These are phyloP conservation scores for Eleginops maclovinus DNA, from an alignment of 2,113 vertebrate species.

Conservation along the genomic window DNA sequence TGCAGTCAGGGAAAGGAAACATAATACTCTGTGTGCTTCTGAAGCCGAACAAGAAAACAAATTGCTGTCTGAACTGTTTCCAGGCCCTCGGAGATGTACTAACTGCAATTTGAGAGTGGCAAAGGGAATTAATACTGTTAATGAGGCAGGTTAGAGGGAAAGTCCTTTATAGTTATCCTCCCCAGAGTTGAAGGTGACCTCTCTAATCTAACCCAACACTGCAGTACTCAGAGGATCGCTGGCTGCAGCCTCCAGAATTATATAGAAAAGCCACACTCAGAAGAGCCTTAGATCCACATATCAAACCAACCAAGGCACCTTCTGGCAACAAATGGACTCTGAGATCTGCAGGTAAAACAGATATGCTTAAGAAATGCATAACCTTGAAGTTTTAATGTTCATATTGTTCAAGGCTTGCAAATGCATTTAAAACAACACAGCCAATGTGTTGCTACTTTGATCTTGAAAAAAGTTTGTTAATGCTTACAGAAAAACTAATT, in stretches of 20 bases:
- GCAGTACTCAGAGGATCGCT: conserved; percentile 11
- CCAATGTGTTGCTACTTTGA: conserved; percentile 15
- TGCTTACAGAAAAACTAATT: not conserved
- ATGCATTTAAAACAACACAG: conserved; percentile 30
- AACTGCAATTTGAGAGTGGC: conserved; percentile 20
- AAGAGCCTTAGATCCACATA: conserved; percentile 4
- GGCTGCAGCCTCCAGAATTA: conserved; percentile 25
- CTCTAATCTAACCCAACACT: conserved; percentile 47
- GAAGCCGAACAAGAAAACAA: conserved; percentile 37
- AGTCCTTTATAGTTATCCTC: conserved; percentile 39
- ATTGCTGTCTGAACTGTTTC: conserved; percentile 27
- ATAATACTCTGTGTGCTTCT: not conserved
- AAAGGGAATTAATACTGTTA: conserved; percentile 35
- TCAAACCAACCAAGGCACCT: conserved; percentile 36
- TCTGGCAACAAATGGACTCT: conserved; percentile 30
- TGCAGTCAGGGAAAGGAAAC: not conserved
- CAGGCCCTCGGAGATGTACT: conserved; percentile 10
- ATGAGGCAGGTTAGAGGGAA: conserved; percentile 39
- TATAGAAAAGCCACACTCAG: conserved; percentile 17
- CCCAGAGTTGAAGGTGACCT: conserved; percentile 55
- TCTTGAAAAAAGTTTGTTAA: not conserved
- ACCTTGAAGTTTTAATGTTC: conserved; percentile 12
- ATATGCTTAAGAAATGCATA: conserved; percentile 33
- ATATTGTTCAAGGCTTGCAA: conserved; percentile 9
- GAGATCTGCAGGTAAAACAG: conserved; percentile 21